Evolutionary conservation across 2,113 vertebrate species (phyloP), one percentile per base, ranked within the genome.

Genomic region (Pao palembangensis): DNA sequence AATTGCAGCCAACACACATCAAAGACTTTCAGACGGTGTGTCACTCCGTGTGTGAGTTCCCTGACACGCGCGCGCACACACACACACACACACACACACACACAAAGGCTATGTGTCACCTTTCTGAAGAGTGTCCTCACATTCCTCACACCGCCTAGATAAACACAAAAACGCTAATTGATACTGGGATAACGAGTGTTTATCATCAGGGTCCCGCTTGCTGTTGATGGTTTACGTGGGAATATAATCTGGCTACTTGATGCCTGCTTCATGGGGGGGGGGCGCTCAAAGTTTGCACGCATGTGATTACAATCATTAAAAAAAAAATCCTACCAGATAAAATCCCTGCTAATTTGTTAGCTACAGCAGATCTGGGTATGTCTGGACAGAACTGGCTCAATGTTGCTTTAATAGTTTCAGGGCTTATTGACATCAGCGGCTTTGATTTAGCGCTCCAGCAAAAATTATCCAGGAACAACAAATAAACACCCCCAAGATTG

Each of bases 1-100:
- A 83, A 83, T 71, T 81, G 58, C 54, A 51, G 76, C 75, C 46
- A 52, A 64, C 67, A 58, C 53, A 85, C 58, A 83, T 84, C 80
- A 88, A 85, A 88, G 79, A 52, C 58, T 25, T 18, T 69, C 23
- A 67, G 61, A 51, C 42, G n/a, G 51, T 13, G 47, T 16, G 61
- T 8, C 23, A 18, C 28, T 66, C 50, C 47, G 58, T 25, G 41
- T 51, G 43, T 15, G 47, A 28, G 41, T 15, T 34, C 44, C 12
- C 42, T 49, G 41, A 20, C 11, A 1, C 19, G 8, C 50, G 28
- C 25, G 17, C 1, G 5, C 43, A 25, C 28, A 31, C n/a, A 17
- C 6, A 8, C 50, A 52, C 38, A 14, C 34, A 38, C 64, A n/a
- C 58, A 31, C 14, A n/a, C 55, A 51, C 31, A 23, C 55, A 25